Conservation (phyloP, 2,888 invertebrate species). For the Halocaridina rubra region DNA sequence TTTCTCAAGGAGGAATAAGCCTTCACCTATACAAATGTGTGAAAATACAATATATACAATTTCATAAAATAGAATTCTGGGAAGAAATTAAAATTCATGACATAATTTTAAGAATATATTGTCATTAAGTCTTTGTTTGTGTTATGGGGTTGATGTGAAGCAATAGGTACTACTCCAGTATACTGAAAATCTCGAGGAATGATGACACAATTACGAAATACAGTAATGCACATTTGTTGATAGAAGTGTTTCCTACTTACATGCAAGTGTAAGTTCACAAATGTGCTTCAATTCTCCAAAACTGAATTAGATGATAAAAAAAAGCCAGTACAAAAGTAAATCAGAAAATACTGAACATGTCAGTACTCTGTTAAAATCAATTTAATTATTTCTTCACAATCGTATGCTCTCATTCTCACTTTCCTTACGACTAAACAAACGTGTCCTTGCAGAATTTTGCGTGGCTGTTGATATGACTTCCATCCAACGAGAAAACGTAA, state of each 20-base stretch:
- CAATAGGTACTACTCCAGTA: neutral
- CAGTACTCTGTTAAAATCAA: neutral
- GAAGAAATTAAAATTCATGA: no score
- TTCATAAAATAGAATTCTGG: neutral
- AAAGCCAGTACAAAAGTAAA: no score
- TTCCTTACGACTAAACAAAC: constrained; percentile 28
- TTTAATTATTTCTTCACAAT: neutral
- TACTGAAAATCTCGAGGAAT: neutral
- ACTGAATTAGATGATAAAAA: no score
- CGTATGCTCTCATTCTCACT: constrained; percentile 54
- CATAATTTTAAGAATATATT: no score
- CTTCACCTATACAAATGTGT: constrained; percentile 17
- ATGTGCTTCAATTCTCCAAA: no score
- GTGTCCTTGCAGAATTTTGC: constrained; percentile 42
- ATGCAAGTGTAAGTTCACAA: no score
- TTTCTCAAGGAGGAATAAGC: neutral
- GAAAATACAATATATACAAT: constrained; percentile 46
- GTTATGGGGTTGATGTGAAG: neutral
- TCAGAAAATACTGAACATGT: no score
- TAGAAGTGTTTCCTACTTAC: no score
- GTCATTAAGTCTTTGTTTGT: neutral
- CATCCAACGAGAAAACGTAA: constrained; percentile 63
- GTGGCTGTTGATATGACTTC: constrained; percentile 62
- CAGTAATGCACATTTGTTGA: no score
- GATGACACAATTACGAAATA: no score